Evolutionary conservation across 2,888 invertebrate species (phyloP), one percentile per base, ranked within the genome.

Genomic region (Zygogramma bicolorata): DNA sequence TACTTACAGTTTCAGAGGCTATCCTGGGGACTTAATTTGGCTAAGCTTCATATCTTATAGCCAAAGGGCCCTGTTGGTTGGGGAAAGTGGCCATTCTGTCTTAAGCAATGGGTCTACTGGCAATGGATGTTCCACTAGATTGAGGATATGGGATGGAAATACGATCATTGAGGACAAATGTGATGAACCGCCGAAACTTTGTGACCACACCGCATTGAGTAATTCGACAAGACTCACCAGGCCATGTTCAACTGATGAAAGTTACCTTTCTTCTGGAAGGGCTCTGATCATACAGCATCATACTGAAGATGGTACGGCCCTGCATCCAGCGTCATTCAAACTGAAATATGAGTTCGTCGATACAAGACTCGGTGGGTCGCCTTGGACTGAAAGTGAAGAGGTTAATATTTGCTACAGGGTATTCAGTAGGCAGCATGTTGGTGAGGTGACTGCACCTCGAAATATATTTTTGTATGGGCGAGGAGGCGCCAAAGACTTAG

Each of bases 11-110:
- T 95, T 96, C 85, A 92, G 92, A 84, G 96, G 95, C 29, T 91
- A 92, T 76, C 90, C 92, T 6, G 91, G 92, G 63, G 95, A 95
- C 85, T 90, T 94, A 74, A 92, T 96, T 69, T 96, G 96, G 96
- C 89, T 96, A 79, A 95, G 94, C 87, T 96, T 96, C 85, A 92
- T 94, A 76, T 95, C 95, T 76, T 96, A 94, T 88, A 93, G 93
- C 79, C 93, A 95, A 81, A 91, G 94, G 83, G 93, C 94, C 75
- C 88, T 95, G 74, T 88, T 93, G 80, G 88, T 88, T 73, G 92
- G 91, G 10, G 87, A 87, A 69, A 85, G 82, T 65, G 83, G 85
- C 15, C 86, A 85, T 68, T 83, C 84, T 27, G 74, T 86, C 7
- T 67, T 84, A 22, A 81, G 80, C 40, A 86, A 85, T 62, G 84